Base-by-base conservation (phyloP, 30 jellyfish, hydroid and myxozoan species). In the Aurelia sp. region DNA sequence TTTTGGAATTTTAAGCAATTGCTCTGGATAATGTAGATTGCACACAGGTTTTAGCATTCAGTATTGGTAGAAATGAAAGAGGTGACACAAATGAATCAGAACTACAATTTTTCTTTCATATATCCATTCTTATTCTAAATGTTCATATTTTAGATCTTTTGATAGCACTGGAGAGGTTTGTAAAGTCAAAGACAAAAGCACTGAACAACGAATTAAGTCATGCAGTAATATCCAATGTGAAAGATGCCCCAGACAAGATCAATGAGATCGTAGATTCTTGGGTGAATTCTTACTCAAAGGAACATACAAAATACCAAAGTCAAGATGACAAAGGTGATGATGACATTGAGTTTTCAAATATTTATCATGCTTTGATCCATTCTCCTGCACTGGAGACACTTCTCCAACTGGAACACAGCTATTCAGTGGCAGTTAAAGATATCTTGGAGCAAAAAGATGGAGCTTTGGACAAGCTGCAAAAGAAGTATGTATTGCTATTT, bases 351-450 rank as follows among this genome's bases (percentile, higher is more conserved):
- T 94, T 95, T 85, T 68, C 98, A 58, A 88, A 79, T 63, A 76
- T 94, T 70, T 94, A 94, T 74, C 97, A 94, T 80, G 82, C 94
- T 9, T 63, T 94, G 65, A 94, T 94, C 41, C 98, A 94, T 65
- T 94, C 98, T 0, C 98, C 98, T 38, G 98, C 98, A 2, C 76
- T 94, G n/a, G 98, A 94, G 24, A 80, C 96, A 15, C 87, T 94
- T 38, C 72, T 94, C 13, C 96, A 87, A 63, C 80, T 94, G 19
- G 98, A 94, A 64, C 97, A 94, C 76, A 84, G 91, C 58, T 94
- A 82, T 74, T 86, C 97, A 22, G 90, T 88, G 9, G 97, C 98
- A 0, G 87, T 94, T 33, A 77, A 84, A 58, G 97, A 89, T 8
- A 52, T 94, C 60, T 50, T 80, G 63, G 87, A 88, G 63, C 97